Percentiles rank a stretch among this genome's conserved stretches.
Evolutionary conservation across 2,113 vertebrate species (phyloP).

Genomic region (Chaenocephalus aceratus): DNA sequence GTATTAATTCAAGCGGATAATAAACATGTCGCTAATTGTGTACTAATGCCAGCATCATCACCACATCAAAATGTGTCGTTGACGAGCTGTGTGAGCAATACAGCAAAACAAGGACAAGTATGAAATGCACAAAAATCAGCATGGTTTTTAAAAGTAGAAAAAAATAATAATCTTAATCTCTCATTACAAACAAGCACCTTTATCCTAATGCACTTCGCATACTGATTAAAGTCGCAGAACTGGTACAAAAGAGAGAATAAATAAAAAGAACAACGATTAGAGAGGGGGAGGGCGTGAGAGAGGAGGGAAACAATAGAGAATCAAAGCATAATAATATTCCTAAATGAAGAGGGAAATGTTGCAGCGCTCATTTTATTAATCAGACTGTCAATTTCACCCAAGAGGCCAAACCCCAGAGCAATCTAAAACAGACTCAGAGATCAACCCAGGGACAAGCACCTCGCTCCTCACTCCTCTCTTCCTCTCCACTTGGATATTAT

Average conservation of each 20-base stretch:
- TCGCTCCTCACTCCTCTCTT: conserved; percentile 92
- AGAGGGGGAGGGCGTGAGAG: conserved; percentile 67
- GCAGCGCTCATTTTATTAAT: conserved; percentile 99
- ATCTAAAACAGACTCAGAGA: conserved; percentile 90
- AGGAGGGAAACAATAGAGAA: conserved; percentile 97
- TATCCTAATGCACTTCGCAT: neutral
- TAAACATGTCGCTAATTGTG: conserved; percentile 5
- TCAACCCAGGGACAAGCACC: conserved; percentile 91
- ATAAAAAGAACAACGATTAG: conserved; percentile 60
- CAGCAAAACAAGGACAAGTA: neutral
- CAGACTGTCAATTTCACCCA: conserved; percentile 99
- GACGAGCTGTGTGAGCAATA: conserved; percentile 10
- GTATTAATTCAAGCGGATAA: neutral
- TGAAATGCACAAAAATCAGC: neutral
- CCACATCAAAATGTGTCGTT: conserved; percentile 34
- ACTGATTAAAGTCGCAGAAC: conserved; percentile 33
- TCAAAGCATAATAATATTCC: conserved; percentile 99
- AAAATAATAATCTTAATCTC: neutral
- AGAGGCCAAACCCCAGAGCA: conserved; percentile 98
- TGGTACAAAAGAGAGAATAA: conserved; percentile 47
- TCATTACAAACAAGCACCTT: neutral
- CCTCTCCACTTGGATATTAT: conserved; percentile 98
- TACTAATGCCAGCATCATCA: conserved; percentile 31
- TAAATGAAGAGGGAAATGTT: conserved; percentile 99
- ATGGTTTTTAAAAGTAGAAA: neutral